These are phyloP conservation scores for Hofmannophila pseudospretella DNA, from an alignment of 2,888 invertebrate species.

Conservation along the genomic window DNA sequence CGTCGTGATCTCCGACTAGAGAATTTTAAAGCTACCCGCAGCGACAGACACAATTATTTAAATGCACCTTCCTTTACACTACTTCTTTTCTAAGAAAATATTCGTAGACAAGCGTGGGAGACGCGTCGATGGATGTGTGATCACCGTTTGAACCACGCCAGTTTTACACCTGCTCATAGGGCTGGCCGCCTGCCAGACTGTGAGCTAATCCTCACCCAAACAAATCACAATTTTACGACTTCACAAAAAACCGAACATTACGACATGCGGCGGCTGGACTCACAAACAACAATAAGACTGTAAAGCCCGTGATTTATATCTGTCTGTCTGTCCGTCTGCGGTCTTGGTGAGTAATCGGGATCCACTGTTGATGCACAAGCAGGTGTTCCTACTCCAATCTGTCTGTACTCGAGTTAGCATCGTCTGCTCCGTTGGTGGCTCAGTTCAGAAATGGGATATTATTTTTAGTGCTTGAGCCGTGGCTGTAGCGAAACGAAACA, in stretches of 20 bases:
- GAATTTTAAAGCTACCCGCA: too few relatives aligned
- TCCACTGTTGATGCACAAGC: neutral
- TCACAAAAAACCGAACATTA: constrained; percentile 37
- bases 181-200: constrained; percentile 40
- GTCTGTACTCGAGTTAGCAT: too few relatives aligned
- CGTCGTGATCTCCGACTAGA: constrained; percentile 13
- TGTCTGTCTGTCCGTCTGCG: constrained; percentile 32
- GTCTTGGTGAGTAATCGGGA: constrained; percentile 4
- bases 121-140: neutral
- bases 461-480: too few relatives aligned
- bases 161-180: constrained; percentile 2
- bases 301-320: constrained; percentile 37
- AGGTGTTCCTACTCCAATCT: too few relatives aligned
- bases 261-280: constrained; percentile 19
- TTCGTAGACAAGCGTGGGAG: neutral
- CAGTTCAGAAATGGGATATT: neutral
- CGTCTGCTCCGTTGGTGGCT: neutral
- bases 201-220: constrained; percentile 37
- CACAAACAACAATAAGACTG: constrained; percentile 40
- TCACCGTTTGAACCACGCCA: neutral
- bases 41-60: neutral
- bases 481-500: too few relatives aligned
- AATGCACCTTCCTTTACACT: constrained; percentile 1
- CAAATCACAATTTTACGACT: constrained; percentile 44
- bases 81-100: neutral